Percentiles rank a stretch among this genome's conserved stretches.
Evolutionary conservation across 2,888 invertebrate species (phyloP).

Genomic region (Oasisia sp.): DNA sequence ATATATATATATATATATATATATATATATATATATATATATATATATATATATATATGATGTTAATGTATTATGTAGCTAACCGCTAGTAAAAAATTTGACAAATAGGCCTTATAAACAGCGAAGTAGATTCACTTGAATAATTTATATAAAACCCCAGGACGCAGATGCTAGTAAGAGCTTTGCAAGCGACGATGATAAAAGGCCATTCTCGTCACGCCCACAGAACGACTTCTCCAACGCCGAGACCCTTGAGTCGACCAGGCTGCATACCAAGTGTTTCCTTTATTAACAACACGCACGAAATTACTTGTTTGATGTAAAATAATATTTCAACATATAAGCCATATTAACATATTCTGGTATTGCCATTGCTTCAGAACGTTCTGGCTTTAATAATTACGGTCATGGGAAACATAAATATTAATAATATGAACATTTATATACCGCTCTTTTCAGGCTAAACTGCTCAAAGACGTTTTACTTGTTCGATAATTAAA

Average conservation of each 20-base stretch:
- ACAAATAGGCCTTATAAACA: not conserved
- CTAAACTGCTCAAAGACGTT: too few relatives aligned
- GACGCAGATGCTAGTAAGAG: not conserved
- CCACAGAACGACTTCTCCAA: too few relatives aligned
- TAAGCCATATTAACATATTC: not conserved
- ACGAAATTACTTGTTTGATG: not conserved
- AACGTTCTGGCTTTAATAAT: too few relatives aligned
- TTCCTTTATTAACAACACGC: not conserved
- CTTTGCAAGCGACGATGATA: not conserved
- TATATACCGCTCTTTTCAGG: too few relatives aligned
- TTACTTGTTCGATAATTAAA: too few relatives aligned
- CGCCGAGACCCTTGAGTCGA: too few relatives aligned
- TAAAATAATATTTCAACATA: not conserved
- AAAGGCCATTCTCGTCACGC: not conserved
- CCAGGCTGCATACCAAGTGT: not conserved
- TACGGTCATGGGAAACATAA: too few relatives aligned
- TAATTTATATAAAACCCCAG: not conserved
- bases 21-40: not conserved
- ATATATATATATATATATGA: not conserved
- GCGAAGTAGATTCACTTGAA: not conserved
- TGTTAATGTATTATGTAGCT: not conserved
- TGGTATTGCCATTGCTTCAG: not conserved
- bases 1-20: too few relatives aligned
- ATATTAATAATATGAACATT: too few relatives aligned
- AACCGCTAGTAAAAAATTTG: not conserved